These are phyloP conservation scores for Pseudoips prasinana DNA, from an alignment of 2,888 invertebrate genomes.

Conservation along the genomic window DNA sequence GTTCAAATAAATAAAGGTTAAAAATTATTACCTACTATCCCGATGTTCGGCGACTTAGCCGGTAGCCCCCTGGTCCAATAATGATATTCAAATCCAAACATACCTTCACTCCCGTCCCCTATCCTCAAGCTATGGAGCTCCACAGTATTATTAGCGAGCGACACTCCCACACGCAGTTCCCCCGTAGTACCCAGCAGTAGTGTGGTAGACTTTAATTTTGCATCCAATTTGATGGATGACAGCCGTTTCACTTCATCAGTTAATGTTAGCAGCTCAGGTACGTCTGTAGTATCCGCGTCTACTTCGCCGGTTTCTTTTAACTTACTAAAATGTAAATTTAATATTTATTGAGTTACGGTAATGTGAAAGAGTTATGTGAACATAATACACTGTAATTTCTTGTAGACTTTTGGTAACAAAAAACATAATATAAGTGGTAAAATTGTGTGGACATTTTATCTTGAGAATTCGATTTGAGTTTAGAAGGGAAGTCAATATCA, in stretches of 20 bases:
- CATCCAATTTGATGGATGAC: slow-evolving; percentile 83
- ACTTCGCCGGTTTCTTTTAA: slow-evolving; percentile 58
- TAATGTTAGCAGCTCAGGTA: slow-evolving; percentile 76
- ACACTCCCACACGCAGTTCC: slow-evolving; percentile 85
- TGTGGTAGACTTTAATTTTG: slow-evolving; percentile 87
- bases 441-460: too few relatives aligned
- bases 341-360: background rate
- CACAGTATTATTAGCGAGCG: slow-evolving; percentile 88
- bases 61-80: too few relatives aligned
- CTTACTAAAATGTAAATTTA: slow-evolving; percentile 44
- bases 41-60: too few relatives aligned
- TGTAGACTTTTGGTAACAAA: too few relatives aligned
- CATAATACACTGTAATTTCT: too few relatives aligned
- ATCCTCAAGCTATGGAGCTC: slow-evolving; percentile 84
- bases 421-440: too few relatives aligned
- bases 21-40: too few relatives aligned
- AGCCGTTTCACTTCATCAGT: slow-evolving; percentile 88
- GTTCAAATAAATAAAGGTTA: too few relatives aligned
- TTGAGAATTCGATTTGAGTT: too few relatives aligned
- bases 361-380: too few relatives aligned
- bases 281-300: slow-evolving; percentile 49
- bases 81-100: too few relatives aligned
- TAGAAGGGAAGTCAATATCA: too few relatives aligned
- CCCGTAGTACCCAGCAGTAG: slow-evolving; percentile 86
- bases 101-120: slow-evolving; percentile 81